Percentiles rank a stretch among this genome's conserved stretches.
These are phyloP conservation scores for Anoplolepis gracilipes DNA, from an alignment of 1,140 invertebrate species.

Conservation along the genomic window DNA sequence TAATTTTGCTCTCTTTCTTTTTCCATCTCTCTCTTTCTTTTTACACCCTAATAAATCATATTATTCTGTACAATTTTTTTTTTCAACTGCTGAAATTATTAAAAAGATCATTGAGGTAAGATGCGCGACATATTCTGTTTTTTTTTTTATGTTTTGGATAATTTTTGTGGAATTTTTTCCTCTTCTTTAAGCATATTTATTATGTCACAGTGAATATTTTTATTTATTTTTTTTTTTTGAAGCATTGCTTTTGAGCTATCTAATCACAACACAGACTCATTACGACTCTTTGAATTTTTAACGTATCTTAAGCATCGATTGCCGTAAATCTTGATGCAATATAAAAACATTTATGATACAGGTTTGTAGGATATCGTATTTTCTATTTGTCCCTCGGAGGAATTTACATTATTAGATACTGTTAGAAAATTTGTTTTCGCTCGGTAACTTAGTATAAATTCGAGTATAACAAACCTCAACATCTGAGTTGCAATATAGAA, in stretches of 20 bases:
- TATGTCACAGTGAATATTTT: slow-evolving; percentile 54
- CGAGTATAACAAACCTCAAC: slow-evolving; percentile 60
- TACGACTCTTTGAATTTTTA: slow-evolving; percentile 58
- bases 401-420: slow-evolving; percentile 54
- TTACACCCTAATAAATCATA: slow-evolving; percentile 63
- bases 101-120: slow-evolving; percentile 59
- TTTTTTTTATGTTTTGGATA: slow-evolving; percentile 13
- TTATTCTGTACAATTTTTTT: slow-evolving; percentile 39
- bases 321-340: slow-evolving; percentile 61
- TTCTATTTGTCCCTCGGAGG: slow-evolving; percentile 46
- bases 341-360: slow-evolving; percentile 65
- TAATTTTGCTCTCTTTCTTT: slow-evolving; percentile 23
- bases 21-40: neutral
- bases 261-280: slow-evolving; percentile 66
- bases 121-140: slow-evolving; percentile 46
- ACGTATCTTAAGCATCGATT: slow-evolving; percentile 63
- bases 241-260: slow-evolving; percentile 55
- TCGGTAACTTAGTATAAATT: slow-evolving; percentile 60
- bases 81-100: slow-evolving; percentile 45
- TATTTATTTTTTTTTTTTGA: slow-evolving; percentile 32
- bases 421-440: slow-evolving; percentile 61
- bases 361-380: slow-evolving; percentile 34
- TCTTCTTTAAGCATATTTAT: slow-evolving; percentile 32
- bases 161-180: slow-evolving; percentile 29
- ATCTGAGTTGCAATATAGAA: slow-evolving; percentile 59